These are phyloP conservation scores for Sylvia atricapilla DNA, from an alignment of 2,113 vertebrate genomes.

Conservation along the genomic window DNA sequence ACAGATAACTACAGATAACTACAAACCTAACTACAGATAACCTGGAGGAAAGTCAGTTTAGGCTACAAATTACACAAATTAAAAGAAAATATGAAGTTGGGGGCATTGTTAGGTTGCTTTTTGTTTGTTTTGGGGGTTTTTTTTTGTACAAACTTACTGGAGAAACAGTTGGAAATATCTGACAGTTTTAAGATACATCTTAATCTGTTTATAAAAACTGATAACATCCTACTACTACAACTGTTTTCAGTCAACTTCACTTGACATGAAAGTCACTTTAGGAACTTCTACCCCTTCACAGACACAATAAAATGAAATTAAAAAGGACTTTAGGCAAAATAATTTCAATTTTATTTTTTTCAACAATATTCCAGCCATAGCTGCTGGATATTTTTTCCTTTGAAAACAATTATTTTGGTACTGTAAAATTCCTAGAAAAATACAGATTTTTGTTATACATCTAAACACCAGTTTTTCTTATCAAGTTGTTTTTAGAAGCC, in stretches of 20 bases:
- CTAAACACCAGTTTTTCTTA: background rate
- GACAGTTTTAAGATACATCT: background rate
- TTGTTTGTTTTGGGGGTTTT: background rate
- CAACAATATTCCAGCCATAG: background rate
- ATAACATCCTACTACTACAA: background rate
- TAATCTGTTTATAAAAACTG: background rate
- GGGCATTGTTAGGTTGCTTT: background rate
- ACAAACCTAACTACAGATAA: background rate
- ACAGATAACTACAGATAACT: no score
- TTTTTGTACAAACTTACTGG: background rate
- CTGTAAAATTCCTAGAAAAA: background rate
- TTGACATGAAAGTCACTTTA: background rate
- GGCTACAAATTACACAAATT: background rate
- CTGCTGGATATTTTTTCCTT: background rate
- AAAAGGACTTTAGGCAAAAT: background rate
- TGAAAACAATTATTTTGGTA: background rate
- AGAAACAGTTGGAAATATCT: background rate
- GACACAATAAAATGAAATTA: background rate
- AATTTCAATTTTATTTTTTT: background rate
- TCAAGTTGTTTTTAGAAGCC: background rate
- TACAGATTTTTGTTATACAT: background rate
- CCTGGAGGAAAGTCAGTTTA: background rate
- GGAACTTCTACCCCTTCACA: background rate
- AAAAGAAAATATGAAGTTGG: background rate
- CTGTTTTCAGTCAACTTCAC: background rate